Evolutionary conservation across 1,140 invertebrate species (phyloP).

Genomic region (Paralvinella palmiformis): DNA sequence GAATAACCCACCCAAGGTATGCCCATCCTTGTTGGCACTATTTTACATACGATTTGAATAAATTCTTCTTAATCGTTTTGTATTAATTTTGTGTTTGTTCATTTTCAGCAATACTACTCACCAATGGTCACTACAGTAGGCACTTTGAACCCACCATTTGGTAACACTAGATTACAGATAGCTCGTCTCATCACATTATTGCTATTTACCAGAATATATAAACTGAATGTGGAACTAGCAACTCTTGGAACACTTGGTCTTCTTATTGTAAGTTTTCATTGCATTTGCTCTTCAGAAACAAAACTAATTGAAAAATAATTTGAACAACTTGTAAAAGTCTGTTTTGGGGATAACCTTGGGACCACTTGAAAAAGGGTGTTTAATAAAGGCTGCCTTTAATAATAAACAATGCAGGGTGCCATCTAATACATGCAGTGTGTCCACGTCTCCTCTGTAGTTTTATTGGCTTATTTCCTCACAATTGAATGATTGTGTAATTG

Average conservation of each 20-base stretch:
- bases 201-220: slow-evolving; percentile 58
- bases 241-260: slow-evolving; percentile 58
- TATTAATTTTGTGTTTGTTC: neutral
- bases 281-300: neutral
- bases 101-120: slow-evolving; percentile 47
- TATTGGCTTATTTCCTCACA: too few relatives aligned
- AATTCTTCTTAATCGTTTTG: neutral
- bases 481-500: too few relatives aligned
- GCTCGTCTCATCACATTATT: slow-evolving; percentile 66
- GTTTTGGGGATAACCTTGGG: too few relatives aligned
- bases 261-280: slow-evolving; percentile 56
- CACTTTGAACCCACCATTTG: slow-evolving; percentile 65
- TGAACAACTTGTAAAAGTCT: too few relatives aligned
- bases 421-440: too few relatives aligned
- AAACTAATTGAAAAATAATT: too few relatives aligned
- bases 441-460: too few relatives aligned
- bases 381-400: too few relatives aligned
- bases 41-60: neutral
- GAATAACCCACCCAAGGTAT: slow-evolving; percentile 67
- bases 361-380: too few relatives aligned
- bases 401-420: too few relatives aligned
- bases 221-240: slow-evolving; percentile 42
- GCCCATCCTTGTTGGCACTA: slow-evolving; percentile 15
- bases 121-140: slow-evolving; percentile 62
- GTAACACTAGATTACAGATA: slow-evolving; percentile 68